These are phyloP conservation scores for Enteromius paludinosus DNA, from an alignment of 2,797 vertebrate species.

Conservation along the genomic window DNA sequence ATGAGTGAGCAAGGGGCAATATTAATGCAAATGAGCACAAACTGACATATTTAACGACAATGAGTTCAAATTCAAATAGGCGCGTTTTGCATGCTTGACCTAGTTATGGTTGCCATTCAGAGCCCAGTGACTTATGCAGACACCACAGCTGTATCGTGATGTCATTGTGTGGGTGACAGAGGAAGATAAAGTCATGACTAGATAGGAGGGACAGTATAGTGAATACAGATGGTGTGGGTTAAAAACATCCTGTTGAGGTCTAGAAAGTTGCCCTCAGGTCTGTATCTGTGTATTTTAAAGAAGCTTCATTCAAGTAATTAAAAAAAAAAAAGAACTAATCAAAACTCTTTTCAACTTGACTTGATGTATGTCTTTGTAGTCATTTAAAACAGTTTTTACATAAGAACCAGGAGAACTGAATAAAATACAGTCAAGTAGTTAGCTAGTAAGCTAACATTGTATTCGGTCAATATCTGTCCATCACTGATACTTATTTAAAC, in stretches of 20 bases:
- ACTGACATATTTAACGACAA: background rate
- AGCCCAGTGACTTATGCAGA: background rate
- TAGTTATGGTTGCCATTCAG: background rate
- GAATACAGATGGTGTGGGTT: background rate
- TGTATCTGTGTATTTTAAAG: background rate
- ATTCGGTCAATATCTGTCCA: background rate
- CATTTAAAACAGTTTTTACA: background rate
- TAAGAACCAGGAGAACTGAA: background rate
- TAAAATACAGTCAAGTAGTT: background rate
- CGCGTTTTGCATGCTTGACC: slow-evolving; percentile 7
- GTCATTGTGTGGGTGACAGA: too few relatives aligned
- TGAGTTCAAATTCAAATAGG: background rate
- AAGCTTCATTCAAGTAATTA: background rate
- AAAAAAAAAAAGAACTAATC: background rate
- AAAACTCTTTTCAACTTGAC: background rate
- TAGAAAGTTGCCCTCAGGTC: background rate
- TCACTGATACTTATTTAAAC: background rate
- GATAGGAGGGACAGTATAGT: background rate
- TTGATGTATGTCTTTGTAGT: background rate
- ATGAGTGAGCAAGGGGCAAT: background rate
- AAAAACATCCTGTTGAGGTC: background rate
- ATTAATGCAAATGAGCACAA: slow-evolving; percentile 19
- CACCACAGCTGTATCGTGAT: background rate
- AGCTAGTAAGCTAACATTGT: background rate
- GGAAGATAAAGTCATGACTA: background rate